These are phyloP conservation scores for Tenthredo notha DNA, from an alignment of 2,888 invertebrate species.

Conservation along the genomic window DNA sequence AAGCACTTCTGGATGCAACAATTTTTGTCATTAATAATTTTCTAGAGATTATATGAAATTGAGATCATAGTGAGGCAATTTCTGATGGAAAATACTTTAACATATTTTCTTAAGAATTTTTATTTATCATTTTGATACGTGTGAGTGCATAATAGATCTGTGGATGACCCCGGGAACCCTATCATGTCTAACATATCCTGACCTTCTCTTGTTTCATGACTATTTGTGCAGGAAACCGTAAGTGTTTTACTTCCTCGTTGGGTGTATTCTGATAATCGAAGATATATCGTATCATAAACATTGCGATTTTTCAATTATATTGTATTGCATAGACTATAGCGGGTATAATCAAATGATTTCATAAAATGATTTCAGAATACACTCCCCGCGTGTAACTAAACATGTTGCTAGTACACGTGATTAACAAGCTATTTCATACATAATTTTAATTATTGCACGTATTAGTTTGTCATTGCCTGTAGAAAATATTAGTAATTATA, in stretches of 20 bases:
- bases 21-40: slow-evolving; percentile 13
- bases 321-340: background rate
- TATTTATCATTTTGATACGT: slow-evolving; percentile 59
- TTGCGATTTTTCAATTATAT: background rate
- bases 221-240: slow-evolving; percentile 86
- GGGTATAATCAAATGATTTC: background rate
- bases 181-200: slow-evolving; percentile 60
- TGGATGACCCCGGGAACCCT: slow-evolving; percentile 71
- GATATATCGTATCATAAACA: background rate
- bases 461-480: slow-evolving; percentile 43
- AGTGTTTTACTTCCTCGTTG: slow-evolving; percentile 78
- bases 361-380: slow-evolving; percentile 36
- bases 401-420: slow-evolving; percentile 46
- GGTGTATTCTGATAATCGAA: slow-evolving; percentile 42
- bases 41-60: background rate
- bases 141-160: slow-evolving; percentile 79
- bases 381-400: slow-evolving; percentile 44
- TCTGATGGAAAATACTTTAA: background rate
- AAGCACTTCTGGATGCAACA: slow-evolving; percentile 53
- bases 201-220: slow-evolving; percentile 74
- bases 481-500: slow-evolving; percentile 57
- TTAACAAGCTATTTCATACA: slow-evolving; percentile 44
- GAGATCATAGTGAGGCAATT: background rate
- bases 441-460: slow-evolving; percentile 12
- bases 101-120: slow-evolving; percentile 48